phyloP scores from a whole-genome alignment of 2,888 invertebrate genomes.

The Pegoplata infirma region DNA sequence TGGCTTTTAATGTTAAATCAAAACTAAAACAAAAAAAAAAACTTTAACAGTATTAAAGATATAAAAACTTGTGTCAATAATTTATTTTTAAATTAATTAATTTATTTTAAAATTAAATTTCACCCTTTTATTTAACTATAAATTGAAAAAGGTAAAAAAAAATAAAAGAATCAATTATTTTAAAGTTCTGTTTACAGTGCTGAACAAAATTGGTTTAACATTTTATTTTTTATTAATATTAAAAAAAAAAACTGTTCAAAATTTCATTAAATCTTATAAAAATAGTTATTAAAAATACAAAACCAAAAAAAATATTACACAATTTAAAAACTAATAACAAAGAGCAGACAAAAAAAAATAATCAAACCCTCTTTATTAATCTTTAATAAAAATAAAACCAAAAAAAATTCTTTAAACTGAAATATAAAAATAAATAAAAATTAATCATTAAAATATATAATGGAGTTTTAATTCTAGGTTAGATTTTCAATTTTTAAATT shows the following conservation, averaged over 20 bases:
- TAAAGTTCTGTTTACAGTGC: constrained; percentile 15
- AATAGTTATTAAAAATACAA: constrained; percentile 49
- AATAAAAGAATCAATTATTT: constrained; percentile 8
- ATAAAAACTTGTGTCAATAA: constrained; percentile 42
- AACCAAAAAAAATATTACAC: constrained; percentile 44
- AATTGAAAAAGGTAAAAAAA: neutral
- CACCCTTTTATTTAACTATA: neutral
- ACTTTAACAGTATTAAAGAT: constrained; percentile 14
- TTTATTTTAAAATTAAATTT: constrained; percentile 13
- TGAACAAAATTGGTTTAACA: constrained; percentile 29
- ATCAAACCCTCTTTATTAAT: constrained; percentile 59
- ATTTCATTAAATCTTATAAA: constrained; percentile 31
- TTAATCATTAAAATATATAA: constrained; percentile 68
- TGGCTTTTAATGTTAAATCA: neutral
- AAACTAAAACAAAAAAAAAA: too few relatives aligned
- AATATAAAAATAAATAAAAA: constrained; percentile 71
- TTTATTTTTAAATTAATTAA: constrained; percentile 34
- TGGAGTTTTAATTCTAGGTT: constrained; percentile 8
- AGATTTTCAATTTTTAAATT: too few relatives aligned
- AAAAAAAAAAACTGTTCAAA: constrained; percentile 44
- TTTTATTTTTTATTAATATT: constrained; percentile 11
- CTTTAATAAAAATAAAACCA: constrained; percentile 34
- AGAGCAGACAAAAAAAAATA: constrained; percentile 43
- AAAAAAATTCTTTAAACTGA: constrained; percentile 54
- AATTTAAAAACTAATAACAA: constrained; percentile 46